A percentile compares a stretch with the other conserved stretches of the same genome.
These are phyloP conservation scores for Onychorhynchus coronatus DNA, from an alignment of 2,113 vertebrate genomes.

Conservation along the genomic window DNA sequence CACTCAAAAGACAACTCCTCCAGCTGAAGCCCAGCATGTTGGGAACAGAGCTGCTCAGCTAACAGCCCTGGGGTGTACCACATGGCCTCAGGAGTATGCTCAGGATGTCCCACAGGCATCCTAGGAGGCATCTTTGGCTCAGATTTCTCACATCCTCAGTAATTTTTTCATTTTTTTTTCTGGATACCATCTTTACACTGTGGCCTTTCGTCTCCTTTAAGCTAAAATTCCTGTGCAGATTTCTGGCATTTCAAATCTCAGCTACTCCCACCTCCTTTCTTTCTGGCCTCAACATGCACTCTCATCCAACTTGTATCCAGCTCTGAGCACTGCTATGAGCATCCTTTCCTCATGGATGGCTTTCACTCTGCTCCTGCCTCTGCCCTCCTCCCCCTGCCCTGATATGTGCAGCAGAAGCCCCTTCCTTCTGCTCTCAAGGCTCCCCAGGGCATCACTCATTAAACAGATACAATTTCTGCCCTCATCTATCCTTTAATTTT, in stretches of 20 bases:
- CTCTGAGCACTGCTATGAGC: background rate
- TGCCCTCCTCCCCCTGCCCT: background rate
- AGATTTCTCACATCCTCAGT: background rate
- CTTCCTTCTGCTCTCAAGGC: background rate
- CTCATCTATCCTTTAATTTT: background rate
- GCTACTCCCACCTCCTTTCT: conserved; percentile 26
- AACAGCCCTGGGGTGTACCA: background rate
- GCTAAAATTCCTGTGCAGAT: background rate
- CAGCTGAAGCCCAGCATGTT: background rate
- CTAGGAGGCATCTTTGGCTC: background rate
- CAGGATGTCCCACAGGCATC: background rate
- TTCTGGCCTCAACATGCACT: background rate
- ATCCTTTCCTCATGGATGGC: background rate
- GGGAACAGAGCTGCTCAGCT: background rate
- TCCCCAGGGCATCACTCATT: background rate
- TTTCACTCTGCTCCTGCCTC: background rate
- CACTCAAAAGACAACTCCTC: background rate
- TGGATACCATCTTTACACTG: background rate
- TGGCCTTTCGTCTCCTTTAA: background rate
- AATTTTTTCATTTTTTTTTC: background rate
- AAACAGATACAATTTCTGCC: background rate
- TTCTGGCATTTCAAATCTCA: background rate
- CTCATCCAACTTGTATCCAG: background rate
- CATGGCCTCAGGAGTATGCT: background rate
- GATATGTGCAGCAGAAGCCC: background rate